A percentile compares a stretch with the other conserved stretches of the same genome.
Conservation (phyloP, 2,888 invertebrate genomes). For the Sesia bembeciformis region DNA sequence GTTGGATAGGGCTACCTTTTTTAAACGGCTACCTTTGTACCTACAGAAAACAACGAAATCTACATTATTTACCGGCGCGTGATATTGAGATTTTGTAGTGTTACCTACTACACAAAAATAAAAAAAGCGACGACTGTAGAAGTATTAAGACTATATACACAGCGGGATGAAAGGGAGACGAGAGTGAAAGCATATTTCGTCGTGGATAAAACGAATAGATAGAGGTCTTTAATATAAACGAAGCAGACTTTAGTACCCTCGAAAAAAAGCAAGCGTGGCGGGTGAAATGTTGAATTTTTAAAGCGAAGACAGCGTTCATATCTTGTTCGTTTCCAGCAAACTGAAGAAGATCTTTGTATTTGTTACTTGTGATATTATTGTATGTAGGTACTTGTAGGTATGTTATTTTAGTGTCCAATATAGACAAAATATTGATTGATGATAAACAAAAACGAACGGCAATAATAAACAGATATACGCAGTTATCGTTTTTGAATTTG, state of each 20-base stretch:
- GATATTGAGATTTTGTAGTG: too few species aligned
- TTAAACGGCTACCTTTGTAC: too few species aligned
- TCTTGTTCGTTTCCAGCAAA: constrained; percentile 17
- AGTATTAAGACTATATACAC: too few species aligned
- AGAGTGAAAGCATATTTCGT: constrained; percentile 67
- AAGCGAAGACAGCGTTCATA: constrained; percentile 37
- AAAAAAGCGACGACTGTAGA: too few species aligned
- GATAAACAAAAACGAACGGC: too few species aligned
- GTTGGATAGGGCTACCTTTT: too few species aligned
- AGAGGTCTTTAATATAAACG: constrained; percentile 74
- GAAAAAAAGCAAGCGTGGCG: constrained; percentile 62
- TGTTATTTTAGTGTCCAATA: background rate
- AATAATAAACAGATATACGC: too few species aligned
- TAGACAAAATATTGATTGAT: too few species aligned
- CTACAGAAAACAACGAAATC: too few species aligned
- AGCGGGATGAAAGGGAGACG: constrained; percentile 41
- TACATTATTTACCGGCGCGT: too few species aligned
- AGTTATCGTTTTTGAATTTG: too few species aligned
- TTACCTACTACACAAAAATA: too few species aligned
- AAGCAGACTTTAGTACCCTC: constrained; percentile 72
- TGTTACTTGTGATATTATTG: background rate
- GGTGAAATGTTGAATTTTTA: constrained; percentile 63
- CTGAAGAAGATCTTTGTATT: background rate
- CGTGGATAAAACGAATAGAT: constrained; percentile 71
- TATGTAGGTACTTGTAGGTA: background rate